phyloP scores from a whole-genome alignment of 2,888 invertebrate species.

The Cosmopolites sordidus region DNA sequence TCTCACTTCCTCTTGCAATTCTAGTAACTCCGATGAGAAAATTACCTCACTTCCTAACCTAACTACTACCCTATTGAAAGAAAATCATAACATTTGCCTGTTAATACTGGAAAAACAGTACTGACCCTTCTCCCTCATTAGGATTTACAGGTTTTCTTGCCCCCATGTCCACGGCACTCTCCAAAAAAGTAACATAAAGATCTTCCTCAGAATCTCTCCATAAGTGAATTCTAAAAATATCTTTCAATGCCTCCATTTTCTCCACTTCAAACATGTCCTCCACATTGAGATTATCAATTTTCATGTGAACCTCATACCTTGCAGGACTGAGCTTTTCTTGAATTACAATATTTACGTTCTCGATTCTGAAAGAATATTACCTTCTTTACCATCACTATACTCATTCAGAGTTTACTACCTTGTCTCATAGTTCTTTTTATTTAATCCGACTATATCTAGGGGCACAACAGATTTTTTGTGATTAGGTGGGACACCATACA shows the following conservation, averaged over 20 bases:
- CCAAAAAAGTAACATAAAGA: constrained; percentile 77
- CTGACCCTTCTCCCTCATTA: constrained; percentile 80
- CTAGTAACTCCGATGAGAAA: constrained; percentile 66
- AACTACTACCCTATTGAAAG: constrained; percentile 73
- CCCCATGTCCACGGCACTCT: constrained; percentile 80
- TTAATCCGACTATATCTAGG: constrained; percentile 73
- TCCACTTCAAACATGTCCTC: constrained; percentile 75
- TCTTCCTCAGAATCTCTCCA: constrained; percentile 75
- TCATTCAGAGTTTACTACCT: constrained; percentile 43
- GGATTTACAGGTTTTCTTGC: constrained; percentile 78
- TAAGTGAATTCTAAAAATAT: constrained; percentile 70
- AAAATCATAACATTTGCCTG: no score
- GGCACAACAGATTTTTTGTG: constrained; percentile 52
- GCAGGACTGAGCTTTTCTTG: constrained; percentile 63
- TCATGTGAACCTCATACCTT: constrained; percentile 74
- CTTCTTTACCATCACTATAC: not conserved
- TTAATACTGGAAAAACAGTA: not conserved
- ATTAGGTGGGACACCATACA: constrained; percentile 80
- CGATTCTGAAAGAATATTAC: constrained; percentile 8
- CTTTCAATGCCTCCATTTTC: constrained; percentile 68
- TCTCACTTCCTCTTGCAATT: constrained; percentile 74
- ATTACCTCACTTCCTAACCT: constrained; percentile 72
- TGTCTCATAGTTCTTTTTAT: constrained; percentile 74
- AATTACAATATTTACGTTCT: constrained; percentile 52
- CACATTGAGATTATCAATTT: constrained; percentile 85